Conservation (phyloP, 35 echinoderm and acorn worm genomes). For the Chiridota heheva region DNA sequence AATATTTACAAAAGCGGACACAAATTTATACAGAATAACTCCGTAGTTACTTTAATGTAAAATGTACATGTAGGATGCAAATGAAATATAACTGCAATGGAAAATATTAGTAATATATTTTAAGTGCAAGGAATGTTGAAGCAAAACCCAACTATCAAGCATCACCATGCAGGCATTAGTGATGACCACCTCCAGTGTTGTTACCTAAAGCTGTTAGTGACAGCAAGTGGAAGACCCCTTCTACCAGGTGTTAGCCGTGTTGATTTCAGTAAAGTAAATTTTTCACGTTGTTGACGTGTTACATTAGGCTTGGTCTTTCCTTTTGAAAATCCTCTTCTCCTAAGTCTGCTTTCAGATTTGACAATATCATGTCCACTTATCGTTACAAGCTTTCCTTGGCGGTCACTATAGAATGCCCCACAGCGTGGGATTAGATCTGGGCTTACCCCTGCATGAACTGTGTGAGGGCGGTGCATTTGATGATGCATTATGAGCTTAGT, state of each 20-base stretch:
- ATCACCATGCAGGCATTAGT: too few species aligned
- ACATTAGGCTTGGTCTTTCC: constrained; percentile 67
- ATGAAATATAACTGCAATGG: too few species aligned
- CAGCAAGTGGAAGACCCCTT: background rate
- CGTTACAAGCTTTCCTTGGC: constrained; percentile 60
- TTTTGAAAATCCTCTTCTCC: constrained; percentile 65
- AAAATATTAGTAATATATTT: too few species aligned
- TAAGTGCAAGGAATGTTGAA: too few species aligned
- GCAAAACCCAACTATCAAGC: too few species aligned
- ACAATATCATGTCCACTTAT: constrained; percentile 53
- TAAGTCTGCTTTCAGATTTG: constrained; percentile 19
- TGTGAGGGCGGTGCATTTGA: constrained; percentile 10
- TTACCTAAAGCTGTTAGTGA: constrained; percentile 36
- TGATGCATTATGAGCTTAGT: constrained; percentile 5
- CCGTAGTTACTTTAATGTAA: too few species aligned
- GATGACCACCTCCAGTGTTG: too few species aligned
- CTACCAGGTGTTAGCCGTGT: background rate
- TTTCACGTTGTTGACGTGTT: constrained; percentile 64
- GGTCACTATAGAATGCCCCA: constrained; percentile 76
- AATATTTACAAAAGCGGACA: too few species aligned
- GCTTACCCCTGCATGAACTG: background rate
- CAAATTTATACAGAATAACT: too few species aligned
- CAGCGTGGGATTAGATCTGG: constrained; percentile 60
- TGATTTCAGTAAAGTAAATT: constrained; percentile 5
- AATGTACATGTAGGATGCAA: too few species aligned